These are phyloP conservation scores for Tortricodes alternella DNA, from an alignment of 2,888 invertebrate genomes.

Conservation along the genomic window DNA sequence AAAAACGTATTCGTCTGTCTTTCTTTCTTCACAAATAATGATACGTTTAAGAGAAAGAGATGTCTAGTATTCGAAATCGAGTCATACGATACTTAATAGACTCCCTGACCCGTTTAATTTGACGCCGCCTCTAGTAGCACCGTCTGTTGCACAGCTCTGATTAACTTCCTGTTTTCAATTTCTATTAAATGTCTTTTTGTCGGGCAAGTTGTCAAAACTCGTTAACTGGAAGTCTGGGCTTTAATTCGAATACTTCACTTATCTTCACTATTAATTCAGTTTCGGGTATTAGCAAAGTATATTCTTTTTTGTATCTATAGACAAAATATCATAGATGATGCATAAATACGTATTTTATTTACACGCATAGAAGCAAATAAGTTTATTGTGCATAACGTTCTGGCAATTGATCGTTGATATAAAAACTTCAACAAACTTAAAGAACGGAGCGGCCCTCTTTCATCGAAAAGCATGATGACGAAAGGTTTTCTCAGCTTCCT, in stretches of 20 bases:
- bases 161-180: slow-evolving; percentile 77
- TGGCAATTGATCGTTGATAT: no score
- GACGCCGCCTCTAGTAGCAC: slow-evolving; percentile 49
- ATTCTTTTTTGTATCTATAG: no score
- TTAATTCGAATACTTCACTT: background rate
- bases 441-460: background rate
- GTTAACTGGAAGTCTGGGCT: slow-evolving; percentile 30
- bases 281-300: no score
- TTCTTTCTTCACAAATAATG: background rate
- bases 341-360: no score
- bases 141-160: slow-evolving; percentile 65
- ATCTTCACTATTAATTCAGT: background rate
- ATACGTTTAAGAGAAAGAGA: background rate
- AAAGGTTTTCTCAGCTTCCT: slow-evolving; percentile 3
- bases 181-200: slow-evolving; percentile 68
- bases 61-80: background rate
- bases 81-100: slow-evolving; percentile 6
- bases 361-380: no score
- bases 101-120: slow-evolving; percentile 64
- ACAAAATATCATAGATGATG: no score
- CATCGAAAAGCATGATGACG: slow-evolving; percentile 33
- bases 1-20: no score
- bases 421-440: no score
- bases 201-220: slow-evolving; percentile 45
- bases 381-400: no score